A percentile compares a stretch with the other conserved stretches of the same genome.
phyloP scores from a whole-genome alignment of 1,140 invertebrate genomes.

The Campoletis sonorensis region DNA sequence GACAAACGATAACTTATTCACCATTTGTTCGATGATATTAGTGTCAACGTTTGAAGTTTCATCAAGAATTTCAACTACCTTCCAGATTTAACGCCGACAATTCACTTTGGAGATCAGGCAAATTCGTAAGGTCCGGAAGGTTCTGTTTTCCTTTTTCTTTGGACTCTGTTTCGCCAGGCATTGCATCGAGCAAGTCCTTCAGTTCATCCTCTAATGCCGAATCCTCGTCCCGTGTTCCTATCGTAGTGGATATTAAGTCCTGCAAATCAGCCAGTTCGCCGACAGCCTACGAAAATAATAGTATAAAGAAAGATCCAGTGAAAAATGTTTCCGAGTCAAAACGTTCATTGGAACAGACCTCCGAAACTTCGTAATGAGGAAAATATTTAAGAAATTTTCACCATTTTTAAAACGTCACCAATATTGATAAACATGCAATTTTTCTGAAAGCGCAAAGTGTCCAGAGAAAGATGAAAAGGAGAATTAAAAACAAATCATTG shows the following conservation, averaged over 20 bases:
- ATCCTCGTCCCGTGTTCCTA: slow-evolving; percentile 59
- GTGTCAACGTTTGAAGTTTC: neutral
- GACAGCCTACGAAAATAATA: slow-evolving; percentile 61
- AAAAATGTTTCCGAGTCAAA: neutral
- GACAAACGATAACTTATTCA: slow-evolving; percentile 3
- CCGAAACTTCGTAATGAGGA: neutral
- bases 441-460: no score
- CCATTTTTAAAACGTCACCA: neutral
- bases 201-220: slow-evolving; percentile 74
- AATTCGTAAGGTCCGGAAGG: slow-evolving; percentile 51
- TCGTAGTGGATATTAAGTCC: slow-evolving; percentile 63
- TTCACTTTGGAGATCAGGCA: slow-evolving; percentile 53
- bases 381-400: slow-evolving; percentile 27
- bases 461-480: neutral
- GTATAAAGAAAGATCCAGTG: neutral
- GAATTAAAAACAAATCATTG: no score
- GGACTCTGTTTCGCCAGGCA: neutral
- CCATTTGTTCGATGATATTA: neutral
- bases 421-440: no score
- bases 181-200: slow-evolving; percentile 58
- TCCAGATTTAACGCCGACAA: slow-evolving; percentile 19
- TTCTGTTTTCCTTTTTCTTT: slow-evolving; percentile 18
- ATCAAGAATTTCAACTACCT: slow-evolving; percentile 18
- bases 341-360: neutral
- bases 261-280: slow-evolving; percentile 72